Conservation (phyloP, 2,797 vertebrate species). For the Cryptoprocta ferox region DNA sequence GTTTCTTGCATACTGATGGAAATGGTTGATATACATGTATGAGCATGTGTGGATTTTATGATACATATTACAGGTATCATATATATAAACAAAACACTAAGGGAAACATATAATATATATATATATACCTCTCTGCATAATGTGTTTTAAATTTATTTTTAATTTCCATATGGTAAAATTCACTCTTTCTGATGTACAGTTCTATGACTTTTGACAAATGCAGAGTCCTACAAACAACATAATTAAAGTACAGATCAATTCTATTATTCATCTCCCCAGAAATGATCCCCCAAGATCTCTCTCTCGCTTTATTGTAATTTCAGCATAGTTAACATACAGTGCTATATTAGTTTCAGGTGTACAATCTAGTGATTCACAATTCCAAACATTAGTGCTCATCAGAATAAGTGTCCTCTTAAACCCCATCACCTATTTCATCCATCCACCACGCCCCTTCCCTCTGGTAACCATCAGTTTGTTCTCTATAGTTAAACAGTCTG, state of each 20-base stretch:
- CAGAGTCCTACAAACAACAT: not conserved
- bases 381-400: not conserved
- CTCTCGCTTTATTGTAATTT: no score
- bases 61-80: not conserved
- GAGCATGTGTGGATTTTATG: not conserved
- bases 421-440: not conserved
- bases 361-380: not conserved
- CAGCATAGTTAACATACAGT: no score
- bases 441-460: not conserved
- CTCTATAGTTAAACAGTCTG: not conserved
- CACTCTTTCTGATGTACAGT: not conserved
- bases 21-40: not conserved
- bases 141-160: conserved; percentile 3
- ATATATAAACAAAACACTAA: not conserved
- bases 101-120: not conserved
- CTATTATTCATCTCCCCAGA: not conserved
- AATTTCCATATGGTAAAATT: not conserved
- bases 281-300: not conserved
- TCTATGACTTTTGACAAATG: not conserved
- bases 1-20: not conserved
- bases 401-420: not conserved
- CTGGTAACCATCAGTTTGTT: not conserved
- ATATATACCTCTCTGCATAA: not conserved
- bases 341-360: no score
- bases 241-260: not conserved